Evolutionary conservation across 2,888 invertebrate species (phyloP).

Genomic region (Blastobasis lacticolella): DNA sequence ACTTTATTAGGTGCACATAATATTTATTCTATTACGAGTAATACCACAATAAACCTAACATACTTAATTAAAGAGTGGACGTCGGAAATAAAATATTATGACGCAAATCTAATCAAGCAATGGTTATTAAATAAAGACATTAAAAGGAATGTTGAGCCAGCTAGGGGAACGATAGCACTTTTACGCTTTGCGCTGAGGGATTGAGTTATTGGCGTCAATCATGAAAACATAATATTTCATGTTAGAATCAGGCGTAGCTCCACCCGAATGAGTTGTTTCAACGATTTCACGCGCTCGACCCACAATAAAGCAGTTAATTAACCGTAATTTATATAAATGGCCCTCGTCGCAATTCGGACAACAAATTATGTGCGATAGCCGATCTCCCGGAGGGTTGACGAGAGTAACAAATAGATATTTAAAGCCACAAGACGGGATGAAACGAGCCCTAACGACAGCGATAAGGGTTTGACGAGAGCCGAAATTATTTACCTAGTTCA

Average conservation of each 20-base stretch:
- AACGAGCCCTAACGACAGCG: constrained; percentile 4
- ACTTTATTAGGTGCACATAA: no score
- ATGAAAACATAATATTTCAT: constrained; percentile 37
- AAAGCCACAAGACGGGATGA: constrained; percentile 11
- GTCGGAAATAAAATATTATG: no score
- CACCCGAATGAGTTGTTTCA: constrained; percentile 42
- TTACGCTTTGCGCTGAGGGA: constrained; percentile 2
- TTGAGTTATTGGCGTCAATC: constrained; percentile 14
- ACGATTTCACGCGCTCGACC: constrained; percentile 48
- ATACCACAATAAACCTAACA: no score
- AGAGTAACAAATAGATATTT: constrained; percentile 28
- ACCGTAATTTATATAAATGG: constrained; percentile 61
- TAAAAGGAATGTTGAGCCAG: no score
- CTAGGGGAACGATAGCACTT: no score
- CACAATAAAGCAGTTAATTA: constrained; percentile 59
- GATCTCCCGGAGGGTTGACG: constrained; percentile 38
- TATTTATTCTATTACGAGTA: no score
- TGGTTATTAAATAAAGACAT: no score
- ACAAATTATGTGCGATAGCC: constrained; percentile 52
- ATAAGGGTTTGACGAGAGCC: constrained; percentile 19
- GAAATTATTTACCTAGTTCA: constrained; percentile 30
- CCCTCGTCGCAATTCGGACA: constrained; percentile 47
- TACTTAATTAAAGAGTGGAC: no score
- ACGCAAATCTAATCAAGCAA: no score
- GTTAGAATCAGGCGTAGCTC: constrained; percentile 30